A percentile compares a stretch with the other conserved stretches of the same genome.
phyloP scores from a whole-genome alignment of 2,888 invertebrate species.

The Zygothrica quintamaculata region DNA sequence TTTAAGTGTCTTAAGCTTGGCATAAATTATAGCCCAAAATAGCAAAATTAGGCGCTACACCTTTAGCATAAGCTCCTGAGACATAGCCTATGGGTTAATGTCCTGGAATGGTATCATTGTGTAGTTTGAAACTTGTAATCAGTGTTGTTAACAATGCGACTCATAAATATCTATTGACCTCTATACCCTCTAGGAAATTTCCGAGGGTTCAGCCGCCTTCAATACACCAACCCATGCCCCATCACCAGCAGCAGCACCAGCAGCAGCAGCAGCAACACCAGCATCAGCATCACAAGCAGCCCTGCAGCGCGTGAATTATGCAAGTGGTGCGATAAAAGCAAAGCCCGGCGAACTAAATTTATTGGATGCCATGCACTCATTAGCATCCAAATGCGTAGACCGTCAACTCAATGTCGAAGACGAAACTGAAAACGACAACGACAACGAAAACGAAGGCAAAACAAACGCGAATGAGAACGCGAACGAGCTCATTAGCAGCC shows the following conservation, averaged over 20 bases:
- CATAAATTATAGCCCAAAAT: neutral
- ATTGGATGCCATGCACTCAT: conserved; percentile 81
- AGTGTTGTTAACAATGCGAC: conserved; percentile 75
- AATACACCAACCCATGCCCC: neutral
- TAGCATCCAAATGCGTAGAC: conserved; percentile 75
- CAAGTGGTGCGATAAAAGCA: conserved; percentile 79
- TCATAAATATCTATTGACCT: conserved; percentile 77
- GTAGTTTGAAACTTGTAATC: conserved; percentile 73
- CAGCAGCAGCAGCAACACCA: too few relatives aligned
- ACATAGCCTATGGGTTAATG: conserved; percentile 11
- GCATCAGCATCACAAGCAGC: conserved; percentile 7
- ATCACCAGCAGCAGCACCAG: neutral
- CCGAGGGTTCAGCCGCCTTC: conserved; percentile 7
- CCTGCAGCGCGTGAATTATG: conserved; percentile 72
- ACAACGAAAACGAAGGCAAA: conserved; percentile 43
- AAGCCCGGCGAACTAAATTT: conserved; percentile 77
- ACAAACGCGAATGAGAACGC: conserved; percentile 28
- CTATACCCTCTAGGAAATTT: conserved; percentile 41
- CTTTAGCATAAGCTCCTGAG: conserved; percentile 17
- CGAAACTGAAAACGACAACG: conserved; percentile 14
- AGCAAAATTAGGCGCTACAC: conserved; percentile 25
- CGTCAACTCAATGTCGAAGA: conserved; percentile 53
- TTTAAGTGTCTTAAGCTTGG: neutral
- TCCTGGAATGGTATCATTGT: conserved; percentile 20
- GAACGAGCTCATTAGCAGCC: conserved; percentile 75